These are phyloP conservation scores for Noctua fimbriata DNA, from an alignment of 2,888 invertebrate species.

Conservation along the genomic window DNA sequence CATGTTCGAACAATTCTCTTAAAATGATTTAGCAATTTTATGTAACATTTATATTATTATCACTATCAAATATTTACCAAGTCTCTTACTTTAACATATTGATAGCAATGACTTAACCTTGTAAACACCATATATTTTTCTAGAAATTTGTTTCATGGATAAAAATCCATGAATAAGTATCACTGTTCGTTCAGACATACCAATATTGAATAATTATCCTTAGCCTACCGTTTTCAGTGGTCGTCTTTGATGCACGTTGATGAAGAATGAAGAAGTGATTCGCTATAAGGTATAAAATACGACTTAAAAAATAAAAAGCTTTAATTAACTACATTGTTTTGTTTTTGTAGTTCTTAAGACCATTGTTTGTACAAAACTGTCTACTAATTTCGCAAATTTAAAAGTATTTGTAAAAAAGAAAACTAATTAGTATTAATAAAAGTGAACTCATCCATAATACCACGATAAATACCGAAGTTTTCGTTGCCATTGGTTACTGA, in stretches of 20 bases:
- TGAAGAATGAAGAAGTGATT: slow-evolving; percentile 50
- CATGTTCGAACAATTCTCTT: neutral
- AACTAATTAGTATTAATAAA: too few relatives aligned
- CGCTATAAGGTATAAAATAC: slow-evolving; percentile 21
- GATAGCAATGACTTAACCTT: neutral
- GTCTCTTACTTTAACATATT: neutral
- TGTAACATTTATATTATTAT: neutral
- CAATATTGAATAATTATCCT: slow-evolving; percentile 78
- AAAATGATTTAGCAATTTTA: neutral
- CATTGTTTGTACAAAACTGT: neutral
- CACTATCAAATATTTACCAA: neutral
- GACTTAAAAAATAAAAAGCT: slow-evolving; percentile 52
- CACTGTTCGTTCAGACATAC: neutral
- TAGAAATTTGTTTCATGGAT: neutral
- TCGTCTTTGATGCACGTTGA: slow-evolving; percentile 95
- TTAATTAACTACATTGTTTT: slow-evolving; percentile 29
- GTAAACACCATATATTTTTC: neutral
- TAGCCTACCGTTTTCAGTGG: slow-evolving; percentile 91
- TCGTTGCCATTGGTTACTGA: neutral
- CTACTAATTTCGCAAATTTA: neutral
- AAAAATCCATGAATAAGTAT: neutral
- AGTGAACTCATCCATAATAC: too few relatives aligned
- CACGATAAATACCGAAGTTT: neutral
- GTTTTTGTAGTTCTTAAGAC: neutral
- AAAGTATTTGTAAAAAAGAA: neutral